Evolutionary conservation across 2,888 invertebrate genomes (phyloP).

Genomic region (Polymixis flavicincta): DNA sequence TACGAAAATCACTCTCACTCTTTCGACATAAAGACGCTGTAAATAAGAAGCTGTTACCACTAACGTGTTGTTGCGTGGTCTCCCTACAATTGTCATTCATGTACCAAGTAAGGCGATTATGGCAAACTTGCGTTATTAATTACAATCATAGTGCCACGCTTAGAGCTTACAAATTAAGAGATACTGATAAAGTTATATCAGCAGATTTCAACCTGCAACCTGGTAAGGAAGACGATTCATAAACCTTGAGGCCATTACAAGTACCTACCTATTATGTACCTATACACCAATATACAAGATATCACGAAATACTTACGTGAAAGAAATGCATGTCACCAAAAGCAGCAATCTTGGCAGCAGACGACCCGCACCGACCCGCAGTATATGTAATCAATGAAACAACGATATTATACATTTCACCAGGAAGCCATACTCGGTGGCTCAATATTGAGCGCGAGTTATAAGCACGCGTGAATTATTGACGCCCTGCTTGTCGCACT

Average conservation of each 20-base stretch:
- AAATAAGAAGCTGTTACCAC: not conserved
- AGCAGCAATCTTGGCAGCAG: slow-evolving; percentile 19
- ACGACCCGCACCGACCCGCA: not conserved
- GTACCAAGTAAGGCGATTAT: not conserved
- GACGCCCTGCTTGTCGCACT: slow-evolving; percentile 13
- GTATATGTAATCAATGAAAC: slow-evolving; percentile 25
- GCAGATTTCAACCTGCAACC: not conserved
- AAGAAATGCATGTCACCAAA: not conserved
- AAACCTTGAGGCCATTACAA: not conserved
- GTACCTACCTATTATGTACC: not conserved
- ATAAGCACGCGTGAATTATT: slow-evolving; percentile 49
- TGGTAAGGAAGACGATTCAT: not conserved
- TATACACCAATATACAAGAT: not conserved
- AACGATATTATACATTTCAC: slow-evolving; percentile 16
- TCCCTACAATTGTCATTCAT: not conserved
- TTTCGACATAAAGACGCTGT: not conserved
- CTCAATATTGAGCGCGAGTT: slow-evolving; percentile 44
- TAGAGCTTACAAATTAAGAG: not conserved
- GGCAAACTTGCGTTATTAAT: not conserved
- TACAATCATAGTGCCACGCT: not conserved
- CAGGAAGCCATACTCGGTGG: slow-evolving; percentile 13
- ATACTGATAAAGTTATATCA: not conserved
- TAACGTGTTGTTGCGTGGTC: too few species aligned
- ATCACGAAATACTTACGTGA: not conserved
- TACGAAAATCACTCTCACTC: not conserved